Conservation (phyloP, 2,888 invertebrate genomes). For the Amiota communis region DNA sequence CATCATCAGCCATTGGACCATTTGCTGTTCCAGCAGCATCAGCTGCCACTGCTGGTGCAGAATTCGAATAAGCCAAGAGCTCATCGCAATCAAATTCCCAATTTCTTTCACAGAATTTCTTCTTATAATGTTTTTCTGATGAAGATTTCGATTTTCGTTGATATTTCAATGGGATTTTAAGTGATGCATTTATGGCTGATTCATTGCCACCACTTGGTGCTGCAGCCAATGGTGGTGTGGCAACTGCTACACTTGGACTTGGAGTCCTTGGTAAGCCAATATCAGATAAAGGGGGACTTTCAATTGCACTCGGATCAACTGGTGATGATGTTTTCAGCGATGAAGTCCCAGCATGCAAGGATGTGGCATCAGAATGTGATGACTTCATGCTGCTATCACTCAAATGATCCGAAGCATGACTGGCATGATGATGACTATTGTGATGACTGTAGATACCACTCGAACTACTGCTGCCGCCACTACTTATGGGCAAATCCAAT, state of each 20-base stretch:
- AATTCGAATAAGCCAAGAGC: slow-evolving; percentile 64
- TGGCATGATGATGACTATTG: slow-evolving; percentile 71
- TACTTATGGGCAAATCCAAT: slow-evolving; percentile 68
- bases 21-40: slow-evolving; percentile 64
- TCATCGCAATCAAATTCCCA: slow-evolving; percentile 76
- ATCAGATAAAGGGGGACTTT: slow-evolving; percentile 75
- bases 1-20: slow-evolving; percentile 43
- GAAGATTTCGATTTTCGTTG: slow-evolving; percentile 75
- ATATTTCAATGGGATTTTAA: slow-evolving; percentile 77
- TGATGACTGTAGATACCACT: slow-evolving; percentile 56
- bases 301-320: slow-evolving; percentile 70
- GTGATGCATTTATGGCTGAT: slow-evolving; percentile 51
- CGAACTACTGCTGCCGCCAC: slow-evolving; percentile 59
- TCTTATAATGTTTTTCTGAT: slow-evolving; percentile 82
- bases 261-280: slow-evolving; percentile 72
- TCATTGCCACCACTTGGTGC: slow-evolving; percentile 38
- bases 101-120: slow-evolving; percentile 87
- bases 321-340: slow-evolving; percentile 69
- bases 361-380: slow-evolving; percentile 43
- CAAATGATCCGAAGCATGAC: slow-evolving; percentile 63
- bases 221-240: slow-evolving; percentile 66
- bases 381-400: slow-evolving; percentile 71
- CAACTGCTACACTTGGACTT: slow-evolving; percentile 69
- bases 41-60: slow-evolving; percentile 61
- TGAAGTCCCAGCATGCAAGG: slow-evolving; percentile 48